These are phyloP conservation scores for Patagioenas fasciata DNA, from an alignment of 2,113 vertebrate species.

Conservation along the genomic window DNA sequence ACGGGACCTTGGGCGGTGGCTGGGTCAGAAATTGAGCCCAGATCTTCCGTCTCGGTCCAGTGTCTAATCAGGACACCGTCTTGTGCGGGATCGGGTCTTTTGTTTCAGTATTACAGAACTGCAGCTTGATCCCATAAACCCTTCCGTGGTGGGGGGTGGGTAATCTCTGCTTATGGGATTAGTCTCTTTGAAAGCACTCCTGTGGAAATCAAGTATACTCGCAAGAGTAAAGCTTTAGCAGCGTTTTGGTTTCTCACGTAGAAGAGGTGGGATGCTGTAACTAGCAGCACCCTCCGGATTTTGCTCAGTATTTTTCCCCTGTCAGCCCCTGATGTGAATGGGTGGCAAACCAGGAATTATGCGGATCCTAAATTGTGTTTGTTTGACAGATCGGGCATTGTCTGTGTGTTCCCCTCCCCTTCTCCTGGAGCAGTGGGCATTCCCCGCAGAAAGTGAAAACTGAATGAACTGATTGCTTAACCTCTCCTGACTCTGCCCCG, in stretches of 20 bases:
- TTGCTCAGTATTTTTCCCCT: background rate
- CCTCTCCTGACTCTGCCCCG: conserved; percentile 70
- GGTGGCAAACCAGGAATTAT: background rate
- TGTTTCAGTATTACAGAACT: conserved; percentile 9
- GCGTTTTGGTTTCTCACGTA: accelerated
- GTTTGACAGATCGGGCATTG: conserved; percentile 37
- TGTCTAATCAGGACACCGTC: background rate
- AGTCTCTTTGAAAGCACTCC: conserved; percentile 11
- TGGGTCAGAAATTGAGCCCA: background rate
- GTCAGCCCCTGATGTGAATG: background rate
- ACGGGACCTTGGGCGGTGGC: accelerated
- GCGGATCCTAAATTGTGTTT: background rate
- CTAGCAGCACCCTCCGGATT: background rate
- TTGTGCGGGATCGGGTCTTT: background rate
- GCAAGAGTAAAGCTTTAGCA: background rate
- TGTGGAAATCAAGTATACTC: conserved; percentile 16
- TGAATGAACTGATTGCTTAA: conserved; percentile 74
- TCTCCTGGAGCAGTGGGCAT: conserved; percentile 28
- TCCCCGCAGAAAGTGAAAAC: conserved; percentile 54
- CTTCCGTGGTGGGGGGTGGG: background rate
- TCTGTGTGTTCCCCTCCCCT: background rate
- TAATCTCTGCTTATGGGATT: conserved; percentile 15
- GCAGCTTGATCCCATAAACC: conserved; percentile 6
- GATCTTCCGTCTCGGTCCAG: background rate
- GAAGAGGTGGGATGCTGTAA: background rate